Base-by-base conservation (phyloP, 2,888 invertebrate genomes). In the Hartigia nigra region DNA sequence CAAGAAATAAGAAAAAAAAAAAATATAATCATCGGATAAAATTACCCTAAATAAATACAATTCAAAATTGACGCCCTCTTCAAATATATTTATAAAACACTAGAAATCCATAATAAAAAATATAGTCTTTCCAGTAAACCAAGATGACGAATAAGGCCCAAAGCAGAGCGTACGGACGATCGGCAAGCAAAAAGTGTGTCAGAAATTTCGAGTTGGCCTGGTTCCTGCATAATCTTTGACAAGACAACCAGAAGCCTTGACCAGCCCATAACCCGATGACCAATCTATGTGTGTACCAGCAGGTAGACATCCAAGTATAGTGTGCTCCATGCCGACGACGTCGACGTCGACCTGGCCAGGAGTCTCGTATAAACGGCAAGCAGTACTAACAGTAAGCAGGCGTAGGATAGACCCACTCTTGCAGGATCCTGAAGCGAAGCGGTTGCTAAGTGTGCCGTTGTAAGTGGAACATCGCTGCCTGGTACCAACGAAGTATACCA, bases 381-480 rank as follows among this genome's bases (percentile, higher is more conserved):
- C 72, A 83, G 83, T 79, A 78, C 81, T 69, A 80, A 82, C 80
- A 80, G 81, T 78, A 80, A 78, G 79, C 55, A 55, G 55, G 76
- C 80, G 82, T 86, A 86, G 87, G 86, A 86, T 88, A 86, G 86
- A 87, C 85, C 85, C 84, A 85, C 84, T 86, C 84, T 55, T 85
- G 86, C 87, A 87, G 87, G 87, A 89, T 89, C 89, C 89, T 88
- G 88, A 87, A 89, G 83, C 86, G 87, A 87, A 84, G 83, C 84
- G 86, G 82, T 86, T 84, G 87, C 81, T 87, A 91, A 91, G 91
- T 91, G 90, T 91, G 91, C 89, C 91, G 89, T 55, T 86, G 88
- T 90, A 91, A 91, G 91, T 91, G 87, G 91, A 90, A 91, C 91
- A 89, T 90, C 91, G 89, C 89, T 89, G 89, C 90, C 90, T 90